Base-by-base conservation (phyloP, 1,140 invertebrate genomes). In the Drosophila azteca region DNA sequence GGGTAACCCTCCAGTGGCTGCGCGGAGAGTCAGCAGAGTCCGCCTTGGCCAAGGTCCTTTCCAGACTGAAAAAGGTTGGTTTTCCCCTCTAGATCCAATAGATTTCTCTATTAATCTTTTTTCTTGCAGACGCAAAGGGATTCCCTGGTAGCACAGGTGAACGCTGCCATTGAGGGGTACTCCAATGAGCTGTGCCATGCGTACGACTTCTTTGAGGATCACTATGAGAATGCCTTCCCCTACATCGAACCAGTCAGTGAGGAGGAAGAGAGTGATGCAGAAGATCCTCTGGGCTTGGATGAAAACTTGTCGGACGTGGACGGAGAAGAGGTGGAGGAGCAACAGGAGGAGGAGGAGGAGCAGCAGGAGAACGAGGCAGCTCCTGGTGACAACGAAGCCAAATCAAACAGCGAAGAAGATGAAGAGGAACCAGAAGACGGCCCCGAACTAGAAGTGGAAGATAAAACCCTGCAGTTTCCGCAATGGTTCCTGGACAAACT, bases 1-100 rank as follows among this genome's bases (percentile, higher is more conserved):
- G 94, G 60, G 93, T 94, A 15, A 91, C 96, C 2, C 92, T 98
- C 0, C 91, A 94, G 39, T 98, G 97, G 96, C 75, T 98, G 0
- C 92, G 94, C 74, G 93, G 94, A 82, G 94, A 96, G 79, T 94
- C 93, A 9, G 91, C 95, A 11, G 94, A 96, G 29, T 93, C 94
- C 15, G 96, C 95, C 0, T 92, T 97, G 35, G 73, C 91, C n/a
- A 94, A 94, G 79, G 93, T 96, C 54, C 72, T 96, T 39, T 92
- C 93, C 2, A 92, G 93, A 73, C 55, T 89, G n/a, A 94, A 93
- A 77, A 93, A 92, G 77, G 90, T 91, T 95, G 1, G 92, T 96
- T 20, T 70, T 95, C 48, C 46, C 68, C 4, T 1, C 6, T 0
- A 2, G n/a, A 11, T 8, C 3, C 11, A 5, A 0, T 3, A 39